Conservation (phyloP, 2,797 vertebrate genomes). For the Neoniphon sammara region DNA sequence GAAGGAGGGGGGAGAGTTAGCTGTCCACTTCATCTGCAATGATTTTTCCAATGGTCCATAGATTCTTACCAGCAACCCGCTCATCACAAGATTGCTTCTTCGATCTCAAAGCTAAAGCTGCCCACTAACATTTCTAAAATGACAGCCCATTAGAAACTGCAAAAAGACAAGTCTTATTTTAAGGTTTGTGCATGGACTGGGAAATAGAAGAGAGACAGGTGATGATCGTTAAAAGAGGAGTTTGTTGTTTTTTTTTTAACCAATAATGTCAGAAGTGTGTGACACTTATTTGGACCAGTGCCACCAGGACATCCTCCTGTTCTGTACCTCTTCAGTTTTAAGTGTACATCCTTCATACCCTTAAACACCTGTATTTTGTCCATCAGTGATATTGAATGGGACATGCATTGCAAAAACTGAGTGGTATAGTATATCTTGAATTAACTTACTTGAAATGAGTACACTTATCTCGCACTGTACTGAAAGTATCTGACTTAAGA, state of each 20-base stretch:
- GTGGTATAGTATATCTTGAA: neutral
- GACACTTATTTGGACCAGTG: too few species aligned
- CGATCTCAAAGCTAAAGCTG: constrained; percentile 25
- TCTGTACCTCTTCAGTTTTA: neutral
- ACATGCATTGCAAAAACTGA: neutral
- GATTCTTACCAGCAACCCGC: constrained; percentile 16
- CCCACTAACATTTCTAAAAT: constrained; percentile 21
- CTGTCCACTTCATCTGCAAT: neutral
- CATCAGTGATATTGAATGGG: constrained; percentile 1
- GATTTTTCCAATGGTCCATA: constrained; percentile 49
- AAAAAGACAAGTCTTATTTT: too few species aligned
- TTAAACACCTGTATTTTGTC: constrained; percentile 17
- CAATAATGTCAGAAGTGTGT: neutral
- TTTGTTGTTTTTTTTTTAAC: too few species aligned
- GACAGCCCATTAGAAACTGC: neutral
- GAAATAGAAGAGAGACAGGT: constrained; percentile 6
- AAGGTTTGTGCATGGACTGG: neutral
- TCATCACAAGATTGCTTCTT: constrained; percentile 11
- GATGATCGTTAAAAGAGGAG: too few species aligned
- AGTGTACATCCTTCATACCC: constrained; percentile 4
- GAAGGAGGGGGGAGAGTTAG: too few species aligned
- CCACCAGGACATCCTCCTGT: too few species aligned
- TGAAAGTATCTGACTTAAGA: neutral
- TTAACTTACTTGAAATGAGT: neutral
- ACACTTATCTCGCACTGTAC: neutral